Evolutionary conservation across 2,113 vertebrate genomes (phyloP).

Genomic region (Ciconia stormi): DNA sequence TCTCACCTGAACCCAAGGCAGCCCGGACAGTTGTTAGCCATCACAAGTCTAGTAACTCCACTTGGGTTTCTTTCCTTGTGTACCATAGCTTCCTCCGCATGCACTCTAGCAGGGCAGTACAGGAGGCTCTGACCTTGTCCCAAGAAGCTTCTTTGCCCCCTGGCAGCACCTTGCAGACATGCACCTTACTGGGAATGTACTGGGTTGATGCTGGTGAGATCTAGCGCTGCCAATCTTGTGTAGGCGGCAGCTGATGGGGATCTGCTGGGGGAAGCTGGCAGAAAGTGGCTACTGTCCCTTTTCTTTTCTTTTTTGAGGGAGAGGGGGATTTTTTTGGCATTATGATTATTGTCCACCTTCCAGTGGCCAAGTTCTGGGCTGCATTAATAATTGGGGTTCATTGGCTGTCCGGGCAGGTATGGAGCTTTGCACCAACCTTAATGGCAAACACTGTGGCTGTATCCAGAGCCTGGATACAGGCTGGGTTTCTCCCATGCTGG

Average conservation of each 20-base stretch:
- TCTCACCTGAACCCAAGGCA: background rate
- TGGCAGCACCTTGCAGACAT: constrained; percentile 24
- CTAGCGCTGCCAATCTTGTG: background rate
- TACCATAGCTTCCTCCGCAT: background rate
- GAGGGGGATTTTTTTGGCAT: constrained; percentile 30
- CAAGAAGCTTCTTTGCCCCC: background rate
- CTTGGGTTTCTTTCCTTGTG: background rate
- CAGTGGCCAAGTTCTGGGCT: constrained; percentile 44
- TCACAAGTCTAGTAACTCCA: background rate
- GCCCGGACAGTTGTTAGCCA: background rate
- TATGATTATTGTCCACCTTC: constrained; percentile 29
- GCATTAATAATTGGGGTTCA: constrained; percentile 5
- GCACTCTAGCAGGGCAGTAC: background rate
- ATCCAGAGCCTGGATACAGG: background rate
- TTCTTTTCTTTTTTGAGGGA: constrained; percentile 35
- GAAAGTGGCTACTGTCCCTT: constrained; percentile 47
- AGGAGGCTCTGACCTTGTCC: background rate
- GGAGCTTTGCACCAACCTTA: background rate
- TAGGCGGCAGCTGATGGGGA: constrained; percentile 1
- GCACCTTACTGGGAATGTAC: constrained; percentile 38
- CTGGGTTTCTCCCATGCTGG: background rate
- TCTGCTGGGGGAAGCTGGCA: background rate
- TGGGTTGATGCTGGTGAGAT: background rate
- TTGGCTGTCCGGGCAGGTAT: background rate
- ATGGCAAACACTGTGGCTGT: background rate